Evolutionary conservation across 2,797 vertebrate genomes (phyloP), one percentile per base, ranked within the genome.

Genomic region (Coregonus suidteri): DNA sequence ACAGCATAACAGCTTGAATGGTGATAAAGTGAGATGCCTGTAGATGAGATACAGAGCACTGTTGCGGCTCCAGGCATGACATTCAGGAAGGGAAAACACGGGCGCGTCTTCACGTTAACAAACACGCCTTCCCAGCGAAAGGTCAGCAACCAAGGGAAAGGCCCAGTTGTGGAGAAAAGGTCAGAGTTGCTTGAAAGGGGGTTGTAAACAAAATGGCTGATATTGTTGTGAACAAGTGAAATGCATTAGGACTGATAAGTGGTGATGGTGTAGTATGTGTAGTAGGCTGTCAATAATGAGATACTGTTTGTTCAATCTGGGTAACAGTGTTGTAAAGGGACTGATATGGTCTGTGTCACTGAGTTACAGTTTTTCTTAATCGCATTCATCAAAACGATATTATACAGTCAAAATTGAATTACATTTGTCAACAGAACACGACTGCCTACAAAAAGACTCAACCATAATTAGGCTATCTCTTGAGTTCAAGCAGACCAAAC

Each of bases 131-230:
- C 76, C 75, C 72, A 78, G 73, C 54, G 80, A 94, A 94, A 94
- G 92, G 92, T 93, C 93, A 93, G 75, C 76, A 35, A 16, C 76
- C 85, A 81, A 88, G 88, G 82, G 69, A 81, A 91, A 78, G 76
- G 84, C 80, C 86, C 83, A 84, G 84, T 85, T 79, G 41, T 75
- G 64, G 47, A 81, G 83, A 85, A 93, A 94, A 94, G 91, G 93
- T 93, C 90, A 92, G 79, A 82, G 76, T 54, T 56, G 82, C 80
- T 86, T 86, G 83, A 74, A 88, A 88, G 85, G 82, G 64, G 59
- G 74, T 81, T 88, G 71, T 74, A 82, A 86, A 88, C 78, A 85
- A 87, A 86, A 85, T 75, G 35, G 15, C 52, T 34, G 75, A 14
- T 77, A 79, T 66, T 59, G 82, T 80, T 25, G 25, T 25, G 82